A percentile compares a stretch with the other conserved stretches of the same genome.
Conservation (phyloP, 2,888 invertebrate genomes). For the Apotomis turbidana region DNA sequence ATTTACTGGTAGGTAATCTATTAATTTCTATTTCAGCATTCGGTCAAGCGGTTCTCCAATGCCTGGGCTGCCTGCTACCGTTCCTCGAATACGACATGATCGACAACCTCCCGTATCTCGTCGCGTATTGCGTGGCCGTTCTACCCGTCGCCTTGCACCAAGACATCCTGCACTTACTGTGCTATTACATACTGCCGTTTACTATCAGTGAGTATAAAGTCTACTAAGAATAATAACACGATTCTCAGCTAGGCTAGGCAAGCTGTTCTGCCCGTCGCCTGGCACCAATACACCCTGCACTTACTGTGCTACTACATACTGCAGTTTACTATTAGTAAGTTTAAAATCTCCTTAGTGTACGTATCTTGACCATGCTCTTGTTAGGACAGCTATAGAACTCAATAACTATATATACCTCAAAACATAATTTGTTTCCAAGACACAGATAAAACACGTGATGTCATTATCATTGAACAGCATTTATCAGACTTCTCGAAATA, state of each 20-base stretch:
- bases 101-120: conserved; percentile 96
- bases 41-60: conserved; percentile 96
- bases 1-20: neutral
- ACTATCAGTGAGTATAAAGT: conserved; percentile 90
- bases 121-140: conserved; percentile 96
- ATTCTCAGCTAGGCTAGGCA: too few relatives aligned
- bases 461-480: too few relatives aligned
- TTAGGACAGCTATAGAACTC: too few relatives aligned
- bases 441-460: neutral
- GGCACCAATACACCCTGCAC: conserved; percentile 98
- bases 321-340: conserved; percentile 97
- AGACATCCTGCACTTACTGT: conserved; percentile 96
- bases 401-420: neutral
- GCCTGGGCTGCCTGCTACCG: conserved; percentile 96
- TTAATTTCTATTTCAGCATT: conserved; percentile 86
- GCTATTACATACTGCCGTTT: conserved; percentile 98
- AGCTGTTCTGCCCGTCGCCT: conserved; percentile 93
- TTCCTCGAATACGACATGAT: conserved; percentile 98
- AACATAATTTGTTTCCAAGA: too few relatives aligned
- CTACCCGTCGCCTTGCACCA: conserved; percentile 96
- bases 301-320: conserved; percentile 97
- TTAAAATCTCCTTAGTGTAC: too few relatives aligned
- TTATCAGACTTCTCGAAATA: neutral
- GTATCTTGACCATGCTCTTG: too few relatives aligned
- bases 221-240: neutral